Base-by-base conservation (phyloP, 2,113 vertebrate genomes). In the Chinchilla lanigera region DNA sequence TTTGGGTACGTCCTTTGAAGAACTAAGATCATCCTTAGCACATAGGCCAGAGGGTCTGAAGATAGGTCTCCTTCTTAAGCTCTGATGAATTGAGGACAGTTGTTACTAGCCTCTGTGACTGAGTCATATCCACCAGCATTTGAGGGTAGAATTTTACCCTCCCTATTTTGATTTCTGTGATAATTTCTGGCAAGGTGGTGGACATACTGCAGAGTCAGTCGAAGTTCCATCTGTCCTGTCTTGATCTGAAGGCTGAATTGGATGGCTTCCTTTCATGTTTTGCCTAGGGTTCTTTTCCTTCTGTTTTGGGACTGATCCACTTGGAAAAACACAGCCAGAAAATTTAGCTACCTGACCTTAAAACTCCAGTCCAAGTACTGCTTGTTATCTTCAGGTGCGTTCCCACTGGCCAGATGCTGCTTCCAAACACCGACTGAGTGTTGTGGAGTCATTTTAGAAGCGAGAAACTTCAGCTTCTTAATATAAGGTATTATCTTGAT, bases 1-100 rank as follows among this genome's bases (percentile, higher is more conserved):
- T 47, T 78, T 63, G 85, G 63, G 7, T 92, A 82, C 65, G 73
- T 90, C 73, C 93, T 94, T 97, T 94, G 95, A 97, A 95, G 73
- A 96, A 83, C 81, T 92, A 75, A 97, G 96, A 50, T 54, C 89
- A 38, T 71, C 90, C 19, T 4, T 47, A 54, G 22, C 12, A 52
- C n/a, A 1, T 11, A 73, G 69, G 26, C 56, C 33, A 16, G 8
- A 41, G 50, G 60, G 24, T 82, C 86, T 65, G 50, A 52, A 16
- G n/a, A 71, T 35, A 11, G 8, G 41, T 73, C 24, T 67, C 33
- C 5, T 10, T 0, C 4, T 60, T 63, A 78, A 85, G 38, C 54
- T 90, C 56, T n/a, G 17, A 69, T 17, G 30, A 77, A 58, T 3
- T 35, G 5, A 44, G 54, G 38, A 17, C 2, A 63, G 11, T 71